Evolutionary conservation across 23 tunicate species (phyloP).

Genomic region (Halocynthia roretzi): DNA sequence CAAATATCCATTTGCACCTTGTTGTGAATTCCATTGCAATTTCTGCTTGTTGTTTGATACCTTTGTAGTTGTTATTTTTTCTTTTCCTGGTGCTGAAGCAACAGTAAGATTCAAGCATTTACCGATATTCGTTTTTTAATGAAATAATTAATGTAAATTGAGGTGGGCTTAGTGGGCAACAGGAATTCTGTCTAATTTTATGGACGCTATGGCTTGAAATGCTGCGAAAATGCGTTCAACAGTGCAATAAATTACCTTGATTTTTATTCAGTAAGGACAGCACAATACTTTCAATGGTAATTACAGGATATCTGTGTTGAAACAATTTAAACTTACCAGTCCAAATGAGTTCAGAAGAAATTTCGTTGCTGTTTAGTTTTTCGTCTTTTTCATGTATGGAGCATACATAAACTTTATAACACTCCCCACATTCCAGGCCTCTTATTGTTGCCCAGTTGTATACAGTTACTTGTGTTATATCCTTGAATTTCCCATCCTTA

Average conservation of each 20-base stretch:
- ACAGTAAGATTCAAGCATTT: no score
- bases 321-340: background rate
- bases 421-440: background rate
- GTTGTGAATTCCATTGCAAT: background rate
- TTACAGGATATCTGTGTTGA: background rate
- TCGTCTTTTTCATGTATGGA: background rate
- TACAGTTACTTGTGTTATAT: background rate
- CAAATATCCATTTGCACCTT: background rate
- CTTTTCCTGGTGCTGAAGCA: background rate
- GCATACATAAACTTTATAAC: background rate
- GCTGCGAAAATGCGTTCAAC: no score
- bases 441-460: background rate
- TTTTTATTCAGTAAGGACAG: no score
- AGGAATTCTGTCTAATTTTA: no score
- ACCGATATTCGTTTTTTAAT: no score
- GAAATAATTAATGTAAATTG: no score
- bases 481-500: background rate
- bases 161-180: no score
- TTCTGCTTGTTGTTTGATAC: background rate
- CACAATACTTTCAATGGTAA: no score
- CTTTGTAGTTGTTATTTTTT: background rate
- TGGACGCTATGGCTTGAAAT: no score
- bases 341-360: background rate
- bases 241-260: no score
- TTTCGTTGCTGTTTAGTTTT: constrained; percentile 3